Base-by-base conservation (phyloP, 2,113 vertebrate species). In the Oxyruncus cristatus region DNA sequence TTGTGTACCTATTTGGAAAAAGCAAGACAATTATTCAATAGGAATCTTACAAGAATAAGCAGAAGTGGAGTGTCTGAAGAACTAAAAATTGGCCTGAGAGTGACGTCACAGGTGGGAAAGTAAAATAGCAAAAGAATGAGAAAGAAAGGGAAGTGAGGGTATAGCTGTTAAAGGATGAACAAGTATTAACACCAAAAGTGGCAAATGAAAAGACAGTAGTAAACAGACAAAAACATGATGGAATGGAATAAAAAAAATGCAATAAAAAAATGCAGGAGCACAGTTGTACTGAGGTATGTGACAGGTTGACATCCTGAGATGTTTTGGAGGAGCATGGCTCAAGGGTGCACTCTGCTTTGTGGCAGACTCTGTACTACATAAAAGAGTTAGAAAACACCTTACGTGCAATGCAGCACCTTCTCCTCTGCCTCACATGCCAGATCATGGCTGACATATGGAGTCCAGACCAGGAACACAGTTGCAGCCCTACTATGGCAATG, bases 331-430 rank as follows among this genome's bases (percentile, higher is more conserved):
- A 70, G 5, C 23, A 28, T 11, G 32, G 19, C 10, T 81, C 14
- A 55, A 32, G 30, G 58, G 39, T 9, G 3, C 37, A 72, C 15
- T 49, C 32, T 66, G 19, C 28, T 73, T 91, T 9, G 4, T 35
- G 20, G 24, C 10, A 62, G 33, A 72, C 9, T 53, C 62, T 28
- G 22, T 8, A 12, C n/a, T 35, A 7, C 0, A 0, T 68, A 35
- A 56, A 52, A 6, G 5, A 4, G 6, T 61, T 70, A 81, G 33
- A 52, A 53, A 62, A 46, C 5, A 52, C 3, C 23, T 42, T 12
- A 26, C 4, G 30, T 37, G 37, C 21, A 65, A 14, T 28, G 32
- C 33, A 85, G 20, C 24, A 75, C 12, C 52, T 88, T 75, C 14
- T 68, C 4, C 46, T 66, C 44, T 61, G 52, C 35, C 33, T 47